Conservation (phyloP, 2,113 vertebrate species). For the Diadophis punctatus region DNA sequence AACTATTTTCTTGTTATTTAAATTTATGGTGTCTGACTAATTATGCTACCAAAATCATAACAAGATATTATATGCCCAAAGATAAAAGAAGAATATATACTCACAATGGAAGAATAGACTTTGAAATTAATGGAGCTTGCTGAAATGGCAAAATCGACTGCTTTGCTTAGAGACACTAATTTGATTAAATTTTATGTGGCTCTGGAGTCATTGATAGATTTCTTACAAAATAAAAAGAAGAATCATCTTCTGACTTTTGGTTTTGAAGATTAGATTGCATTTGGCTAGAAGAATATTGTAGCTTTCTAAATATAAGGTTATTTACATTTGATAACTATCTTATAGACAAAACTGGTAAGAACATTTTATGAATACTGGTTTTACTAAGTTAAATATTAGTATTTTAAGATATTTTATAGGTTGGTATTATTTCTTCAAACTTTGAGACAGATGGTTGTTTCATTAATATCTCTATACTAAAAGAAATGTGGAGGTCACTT, state of each 20-base stretch:
- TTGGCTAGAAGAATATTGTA: background rate
- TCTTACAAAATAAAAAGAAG: background rate
- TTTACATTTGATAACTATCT: background rate
- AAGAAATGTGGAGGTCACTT: too few relatives aligned
- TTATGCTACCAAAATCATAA: background rate
- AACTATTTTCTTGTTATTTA: background rate
- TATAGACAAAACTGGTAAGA: background rate
- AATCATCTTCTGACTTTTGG: background rate
- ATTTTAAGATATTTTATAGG: background rate
- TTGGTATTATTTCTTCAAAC: background rate
- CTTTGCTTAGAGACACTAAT: background rate
- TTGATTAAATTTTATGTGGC: background rate
- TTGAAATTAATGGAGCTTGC: background rate
- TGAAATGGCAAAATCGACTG: background rate
- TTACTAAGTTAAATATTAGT: background rate
- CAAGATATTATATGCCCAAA: background rate
- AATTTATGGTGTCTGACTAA: conserved; percentile 22
- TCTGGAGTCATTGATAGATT: background rate
- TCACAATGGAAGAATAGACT: background rate
- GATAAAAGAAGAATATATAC: background rate
- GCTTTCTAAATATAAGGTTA: background rate
- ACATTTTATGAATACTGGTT: background rate
- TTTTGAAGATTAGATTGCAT: background rate
- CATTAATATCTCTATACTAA: too few relatives aligned
- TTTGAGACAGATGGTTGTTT: background rate